phyloP scores from a whole-genome alignment of 2,797 vertebrate species.

The Acrossocheilus fasciatus region DNA sequence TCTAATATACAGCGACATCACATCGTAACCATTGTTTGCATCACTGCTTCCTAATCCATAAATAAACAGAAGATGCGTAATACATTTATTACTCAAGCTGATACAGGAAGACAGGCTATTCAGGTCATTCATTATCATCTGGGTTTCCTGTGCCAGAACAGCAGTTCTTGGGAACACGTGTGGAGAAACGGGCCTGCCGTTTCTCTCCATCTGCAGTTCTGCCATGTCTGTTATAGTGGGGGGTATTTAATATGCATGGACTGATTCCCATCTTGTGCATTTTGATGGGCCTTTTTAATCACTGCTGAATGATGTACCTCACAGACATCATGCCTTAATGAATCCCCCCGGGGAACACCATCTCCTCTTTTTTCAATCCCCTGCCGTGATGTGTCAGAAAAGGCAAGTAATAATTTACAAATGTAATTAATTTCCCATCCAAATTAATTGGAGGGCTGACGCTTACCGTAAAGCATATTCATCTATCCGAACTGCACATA shows the following conservation, averaged over 20 bases:
- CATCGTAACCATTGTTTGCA: conserved; percentile 48
- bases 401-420: conserved; percentile 53
- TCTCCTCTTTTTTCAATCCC: conserved; percentile 16
- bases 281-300: conserved; percentile 57
- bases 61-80: conserved; percentile 56
- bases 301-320: conserved; percentile 50
- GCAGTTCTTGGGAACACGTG: conserved; percentile 7
- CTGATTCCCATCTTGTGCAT: conserved; percentile 24
- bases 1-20: conserved; percentile 54
- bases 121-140: conserved; percentile 54
- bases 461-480: neutral
- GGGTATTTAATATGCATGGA: conserved; percentile 36
- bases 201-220: conserved; percentile 33
- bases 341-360: conserved; percentile 43
- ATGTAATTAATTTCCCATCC: conserved; percentile 60
- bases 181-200: conserved; percentile 14
- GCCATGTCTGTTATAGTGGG: conserved; percentile 26
- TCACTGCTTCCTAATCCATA: conserved; percentile 56
- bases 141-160: conserved; percentile 37
- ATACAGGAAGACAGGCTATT: conserved; percentile 58
- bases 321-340: conserved; percentile 53
- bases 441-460: conserved; percentile 57
- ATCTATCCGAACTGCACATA: neutral
- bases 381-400: conserved; percentile 35
- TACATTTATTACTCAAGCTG: conserved; percentile 51